Conservation (phyloP, 2,113 vertebrate species). For the Procapra przewalskii region DNA sequence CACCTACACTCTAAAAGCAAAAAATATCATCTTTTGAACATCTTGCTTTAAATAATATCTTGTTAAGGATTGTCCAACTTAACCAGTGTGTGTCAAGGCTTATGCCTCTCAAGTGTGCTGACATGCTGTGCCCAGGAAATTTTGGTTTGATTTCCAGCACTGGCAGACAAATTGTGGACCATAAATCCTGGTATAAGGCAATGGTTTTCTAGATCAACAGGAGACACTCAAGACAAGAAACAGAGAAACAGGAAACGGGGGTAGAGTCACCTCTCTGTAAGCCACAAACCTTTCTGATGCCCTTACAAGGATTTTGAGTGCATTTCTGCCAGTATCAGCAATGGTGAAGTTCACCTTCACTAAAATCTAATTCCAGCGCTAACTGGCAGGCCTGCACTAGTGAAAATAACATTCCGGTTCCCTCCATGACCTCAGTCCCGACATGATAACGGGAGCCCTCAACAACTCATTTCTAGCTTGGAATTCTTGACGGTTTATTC, state of each 20-base stretch:
- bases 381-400: slow-evolving; percentile 73
- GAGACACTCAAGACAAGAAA: slow-evolving; percentile 41
- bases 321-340: slow-evolving; percentile 73
- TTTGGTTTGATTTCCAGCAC: slow-evolving; percentile 42
- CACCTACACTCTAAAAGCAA: not conserved
- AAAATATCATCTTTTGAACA: not conserved
- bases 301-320: slow-evolving; percentile 70
- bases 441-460: slow-evolving; percentile 79
- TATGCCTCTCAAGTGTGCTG: not conserved
- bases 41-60: slow-evolving; percentile 44
- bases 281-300: slow-evolving; percentile 51
- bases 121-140: not conserved
- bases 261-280: slow-evolving; percentile 24
- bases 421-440: slow-evolving; percentile 76
- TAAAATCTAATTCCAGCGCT: slow-evolving; percentile 75
- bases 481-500: slow-evolving; percentile 83
- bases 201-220: slow-evolving; percentile 51
- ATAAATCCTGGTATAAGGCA: slow-evolving; percentile 18
- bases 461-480: slow-evolving; percentile 74
- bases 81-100: not conserved
- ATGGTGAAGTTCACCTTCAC: slow-evolving; percentile 67
- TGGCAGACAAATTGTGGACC: slow-evolving; percentile 61
- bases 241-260: slow-evolving; percentile 19
- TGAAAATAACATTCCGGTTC: slow-evolving; percentile 78
- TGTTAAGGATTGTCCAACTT: not conserved